Base-by-base conservation (phyloP, 2,113 vertebrate species). In the Albula goreensis region DNA sequence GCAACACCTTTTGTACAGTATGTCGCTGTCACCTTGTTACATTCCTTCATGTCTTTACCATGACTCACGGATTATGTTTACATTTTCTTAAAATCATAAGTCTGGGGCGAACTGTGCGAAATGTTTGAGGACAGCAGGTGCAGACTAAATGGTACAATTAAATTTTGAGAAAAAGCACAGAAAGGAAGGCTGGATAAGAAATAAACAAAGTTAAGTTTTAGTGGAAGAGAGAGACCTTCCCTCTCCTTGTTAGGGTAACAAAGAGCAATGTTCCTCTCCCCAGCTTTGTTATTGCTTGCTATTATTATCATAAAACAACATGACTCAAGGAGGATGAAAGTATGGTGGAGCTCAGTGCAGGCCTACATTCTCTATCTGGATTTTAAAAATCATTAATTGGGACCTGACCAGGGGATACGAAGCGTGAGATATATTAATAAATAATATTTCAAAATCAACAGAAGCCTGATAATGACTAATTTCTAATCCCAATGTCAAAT, bases 391-490 rank as follows among this genome's bases (percentile, higher is more conserved):
- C 92, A 94, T 94, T 95, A 95, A 94, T 92, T 93, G 90, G 93
- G 92, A 94, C 89, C 84, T 91, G 93, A 94, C 94, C 93, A 92
- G 92, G 94, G 91, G 90, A 92, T 93, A 90, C 94, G 93, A 93
- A 93, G 90, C 86, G 50, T 87, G 89, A 89, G 84, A 89, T 84
- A 91, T 93, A 95, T 96, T 94, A 95, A 95, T 95, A 95, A 95
- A 94, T 93, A 93, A 92, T 93, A 92, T 92, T 94, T 92, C 93
- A 91, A 89, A 96, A 94, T 94, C 94, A 95, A 94, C 95, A 96
- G 91, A 93, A 90, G 92, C 95, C 87, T 84, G 92, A 96, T 96
- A 95, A 96, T 95, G 93, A 90, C 93, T 96, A 93, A 95, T 96
- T 96, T 95, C 94, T 94, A 88, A 87, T 87, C 82, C 82, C 86